Evolutionary conservation across 2,113 vertebrate species (phyloP).

Genomic region (Ailurus styani): DNA sequence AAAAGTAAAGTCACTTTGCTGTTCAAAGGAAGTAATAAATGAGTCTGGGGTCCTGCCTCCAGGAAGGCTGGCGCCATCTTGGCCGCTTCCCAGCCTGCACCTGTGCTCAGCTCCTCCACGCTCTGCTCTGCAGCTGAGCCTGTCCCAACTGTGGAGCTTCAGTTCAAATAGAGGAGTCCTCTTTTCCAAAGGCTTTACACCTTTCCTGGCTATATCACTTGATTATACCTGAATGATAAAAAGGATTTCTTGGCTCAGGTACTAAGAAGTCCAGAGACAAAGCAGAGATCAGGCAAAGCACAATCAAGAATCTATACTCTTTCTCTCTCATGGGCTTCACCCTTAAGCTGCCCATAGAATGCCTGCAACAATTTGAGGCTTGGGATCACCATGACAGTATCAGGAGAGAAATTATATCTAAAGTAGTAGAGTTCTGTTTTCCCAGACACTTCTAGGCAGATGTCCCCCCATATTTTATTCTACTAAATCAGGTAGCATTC

Average conservation of each 20-base stretch:
- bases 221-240: not conserved
- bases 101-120: not conserved
- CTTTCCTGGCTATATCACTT: not conserved
- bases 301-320: not conserved
- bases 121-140: not conserved
- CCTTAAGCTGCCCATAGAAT: not conserved
- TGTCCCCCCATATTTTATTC: not conserved
- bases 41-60: not conserved
- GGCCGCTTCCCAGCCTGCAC: not conserved
- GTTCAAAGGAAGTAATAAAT: not conserved
- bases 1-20: not conserved
- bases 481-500: not conserved
- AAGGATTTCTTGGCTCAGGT: not conserved
- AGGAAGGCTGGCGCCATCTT: not conserved
- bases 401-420: not conserved
- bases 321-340: not conserved
- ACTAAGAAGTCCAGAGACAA: not conserved
- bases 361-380: not conserved
- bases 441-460: not conserved
- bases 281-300: not conserved
- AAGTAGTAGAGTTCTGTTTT: not conserved
- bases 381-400: not conserved
- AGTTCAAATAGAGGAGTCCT: not conserved
- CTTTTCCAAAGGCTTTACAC: not conserved
- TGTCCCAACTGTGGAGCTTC: not conserved